phyloP scores from a whole-genome alignment of 2,888 invertebrate genomes.

The Baccha elongata region DNA sequence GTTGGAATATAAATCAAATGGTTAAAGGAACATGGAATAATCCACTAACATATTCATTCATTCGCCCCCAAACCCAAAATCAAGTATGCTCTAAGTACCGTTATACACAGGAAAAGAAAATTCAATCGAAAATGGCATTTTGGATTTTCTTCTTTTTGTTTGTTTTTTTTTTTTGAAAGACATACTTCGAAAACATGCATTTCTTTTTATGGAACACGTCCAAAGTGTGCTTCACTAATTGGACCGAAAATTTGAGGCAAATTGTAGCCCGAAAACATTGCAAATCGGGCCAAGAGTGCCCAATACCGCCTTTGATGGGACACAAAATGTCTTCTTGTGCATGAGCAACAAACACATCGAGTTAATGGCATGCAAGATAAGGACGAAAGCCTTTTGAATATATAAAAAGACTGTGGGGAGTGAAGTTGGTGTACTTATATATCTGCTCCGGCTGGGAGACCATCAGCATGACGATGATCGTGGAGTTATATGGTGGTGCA shows the following conservation, averaged over 20 bases:
- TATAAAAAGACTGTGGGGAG: not conserved
- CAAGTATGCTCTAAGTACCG: slow-evolving; percentile 24
- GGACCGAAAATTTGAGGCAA: slow-evolving; percentile 47
- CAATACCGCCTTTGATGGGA: slow-evolving; percentile 13
- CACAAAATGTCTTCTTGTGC: slow-evolving; percentile 11
- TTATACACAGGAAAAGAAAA: slow-evolving; percentile 18
- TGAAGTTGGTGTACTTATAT: not conserved
- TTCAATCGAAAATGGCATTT: slow-evolving; percentile 34
- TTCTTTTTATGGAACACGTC: slow-evolving; percentile 49
- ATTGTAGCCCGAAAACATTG: slow-evolving; percentile 49
- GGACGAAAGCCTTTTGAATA: slow-evolving; percentile 24
- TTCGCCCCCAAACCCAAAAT: not conserved
- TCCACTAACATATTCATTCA: not conserved
- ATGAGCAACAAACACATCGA: slow-evolving; percentile 16
- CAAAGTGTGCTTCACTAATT: slow-evolving; percentile 49
- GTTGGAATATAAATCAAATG: slow-evolving; percentile 19
- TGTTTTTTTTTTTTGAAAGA: not conserved
- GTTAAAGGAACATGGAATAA: slow-evolving; percentile 18
- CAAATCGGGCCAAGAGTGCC: slow-evolving; percentile 56
- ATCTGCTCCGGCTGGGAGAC: not conserved
- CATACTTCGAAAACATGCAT: slow-evolving; percentile 21
- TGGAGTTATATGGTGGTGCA: slow-evolving; percentile 18
- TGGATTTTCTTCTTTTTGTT: slow-evolving; percentile 4
- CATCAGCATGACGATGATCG: slow-evolving; percentile 11
- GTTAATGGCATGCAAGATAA: slow-evolving; percentile 20